phyloP scores from a whole-genome alignment of 2,888 invertebrate genomes.

The Aleiodes leptofemur region DNA sequence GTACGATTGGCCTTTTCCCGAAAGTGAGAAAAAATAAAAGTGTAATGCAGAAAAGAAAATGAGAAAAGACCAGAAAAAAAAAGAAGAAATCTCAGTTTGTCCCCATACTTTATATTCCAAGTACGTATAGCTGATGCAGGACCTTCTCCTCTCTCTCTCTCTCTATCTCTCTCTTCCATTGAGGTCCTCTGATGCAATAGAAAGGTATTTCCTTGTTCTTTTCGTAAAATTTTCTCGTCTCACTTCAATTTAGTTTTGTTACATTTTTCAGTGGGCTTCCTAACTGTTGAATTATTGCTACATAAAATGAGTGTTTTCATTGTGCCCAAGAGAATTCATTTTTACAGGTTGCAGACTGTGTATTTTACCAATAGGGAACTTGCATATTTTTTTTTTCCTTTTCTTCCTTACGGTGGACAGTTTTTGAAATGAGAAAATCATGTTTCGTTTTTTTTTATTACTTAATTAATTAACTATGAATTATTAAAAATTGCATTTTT shows the following conservation, averaged over 20 bases:
- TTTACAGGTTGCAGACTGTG: too few relatives aligned
- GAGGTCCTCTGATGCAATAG: slow-evolving; percentile 34
- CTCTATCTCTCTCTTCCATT: too few relatives aligned
- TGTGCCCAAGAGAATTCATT: slow-evolving; percentile 8
- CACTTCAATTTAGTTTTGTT: slow-evolving; percentile 23
- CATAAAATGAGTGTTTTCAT: slow-evolving; percentile 21
- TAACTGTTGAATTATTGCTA: neutral
- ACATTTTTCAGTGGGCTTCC: slow-evolving; percentile 6
- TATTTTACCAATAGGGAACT: too few relatives aligned
- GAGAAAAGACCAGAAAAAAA: slow-evolving; percentile 6
- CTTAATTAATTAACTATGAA: too few relatives aligned
- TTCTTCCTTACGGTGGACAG: too few relatives aligned
- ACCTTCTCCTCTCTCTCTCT: slow-evolving; percentile 42
- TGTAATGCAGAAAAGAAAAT: slow-evolving; percentile 35
- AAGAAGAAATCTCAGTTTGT: slow-evolving; percentile 57
- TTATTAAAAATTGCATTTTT: too few relatives aligned
- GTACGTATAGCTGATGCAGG: slow-evolving; percentile 66
- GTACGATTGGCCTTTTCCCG: slow-evolving; percentile 19
- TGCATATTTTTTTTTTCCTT: too few relatives aligned
- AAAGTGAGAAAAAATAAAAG: slow-evolving; percentile 23
- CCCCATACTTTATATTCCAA: slow-evolving; percentile 67
- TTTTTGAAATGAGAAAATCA: too few relatives aligned
- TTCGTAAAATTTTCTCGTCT: slow-evolving; percentile 19
- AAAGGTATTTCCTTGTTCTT: slow-evolving; percentile 42
- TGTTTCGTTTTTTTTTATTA: too few relatives aligned